Base-by-base conservation (phyloP, 1,140 invertebrate genomes). In the Globodera rostochiensis region DNA sequence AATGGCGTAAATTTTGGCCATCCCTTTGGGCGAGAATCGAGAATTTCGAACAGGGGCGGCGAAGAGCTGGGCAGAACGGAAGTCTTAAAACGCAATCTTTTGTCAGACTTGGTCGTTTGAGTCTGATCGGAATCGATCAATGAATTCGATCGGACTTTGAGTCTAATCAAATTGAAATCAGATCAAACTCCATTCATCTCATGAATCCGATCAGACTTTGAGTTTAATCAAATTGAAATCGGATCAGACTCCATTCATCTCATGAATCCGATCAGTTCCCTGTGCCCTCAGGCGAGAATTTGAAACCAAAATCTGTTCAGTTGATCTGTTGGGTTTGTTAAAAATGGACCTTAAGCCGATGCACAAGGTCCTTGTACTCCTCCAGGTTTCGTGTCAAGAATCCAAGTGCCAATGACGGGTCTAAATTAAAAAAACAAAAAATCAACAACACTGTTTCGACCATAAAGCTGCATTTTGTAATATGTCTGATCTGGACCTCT, bases 1-100 rank as follows among this genome's bases (percentile, higher is more conserved):
- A 89, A 87, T 19, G 87, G 89, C 60, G 89, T 85, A 67, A 90
- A 88, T 64, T 83, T 79, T 13, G 87, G 87, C 79, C 84, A 89
- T 21, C 83, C 81, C 25, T 81, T 84, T 1, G 87, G 87, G 21
- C 87, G 83, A 8, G 82, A 82, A 15, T 88, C 87, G 15, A 88
- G 57, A 15, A 89, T 66, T 57, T 88, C 89, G 71, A 88, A 90
- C 57, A 88, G 73, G 8, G 87, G 83, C 6, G 89, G 87, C 60
- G 73, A 85, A 8, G 85, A 86, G n/a, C 76, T 71, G 45, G 70
- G 46, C 75, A 77, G 13, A 11, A 81, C 46, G n/a, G 74, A 77
- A 49, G 45, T 57, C 64, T 87, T 47, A 77, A 74, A 85, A 36
- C 7, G 21, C 9, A 9, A 36, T 36, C 36, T 36, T 25, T 25